These are phyloP conservation scores for Prinia subflava DNA, from an alignment of 2,113 vertebrate genomes.

Conservation along the genomic window DNA sequence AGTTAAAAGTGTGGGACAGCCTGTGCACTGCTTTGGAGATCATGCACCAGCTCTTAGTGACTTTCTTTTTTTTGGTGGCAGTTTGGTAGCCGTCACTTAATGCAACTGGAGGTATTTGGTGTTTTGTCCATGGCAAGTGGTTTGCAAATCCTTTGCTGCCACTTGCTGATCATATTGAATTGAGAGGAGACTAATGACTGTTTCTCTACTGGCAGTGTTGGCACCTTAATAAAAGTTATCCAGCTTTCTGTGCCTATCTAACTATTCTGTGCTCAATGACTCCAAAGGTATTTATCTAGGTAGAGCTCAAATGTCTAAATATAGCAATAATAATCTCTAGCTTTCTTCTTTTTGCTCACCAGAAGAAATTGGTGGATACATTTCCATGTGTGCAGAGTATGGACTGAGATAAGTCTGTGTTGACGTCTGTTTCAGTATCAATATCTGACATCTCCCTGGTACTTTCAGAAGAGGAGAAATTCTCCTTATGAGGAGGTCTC, in stretches of 20 bases:
- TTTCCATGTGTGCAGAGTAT: neutral
- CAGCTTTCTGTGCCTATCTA: neutral
- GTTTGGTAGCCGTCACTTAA: neutral
- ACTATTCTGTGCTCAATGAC: neutral
- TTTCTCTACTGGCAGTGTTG: neutral
- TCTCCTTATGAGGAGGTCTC: too few relatives aligned
- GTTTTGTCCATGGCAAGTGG: neutral
- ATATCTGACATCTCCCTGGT: neutral
- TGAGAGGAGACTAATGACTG: neutral
- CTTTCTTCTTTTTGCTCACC: neutral
- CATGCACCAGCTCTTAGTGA: neutral
- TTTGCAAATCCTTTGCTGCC: neutral
- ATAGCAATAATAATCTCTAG: neutral
- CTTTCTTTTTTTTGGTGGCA: neutral
- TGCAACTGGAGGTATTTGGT: neutral
- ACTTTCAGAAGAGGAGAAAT: neutral
- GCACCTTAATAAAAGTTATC: neutral
- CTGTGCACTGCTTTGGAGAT: neutral
- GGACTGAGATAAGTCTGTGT: neutral
- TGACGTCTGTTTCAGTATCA: neutral
- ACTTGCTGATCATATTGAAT: neutral
- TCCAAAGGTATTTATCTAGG: neutral
- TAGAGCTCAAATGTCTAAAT: neutral
- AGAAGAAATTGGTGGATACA: neutral
- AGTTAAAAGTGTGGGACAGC: neutral